Evolutionary conservation across 2,888 invertebrate species (phyloP).

Genomic region (Pogonocherus hispidulus): DNA sequence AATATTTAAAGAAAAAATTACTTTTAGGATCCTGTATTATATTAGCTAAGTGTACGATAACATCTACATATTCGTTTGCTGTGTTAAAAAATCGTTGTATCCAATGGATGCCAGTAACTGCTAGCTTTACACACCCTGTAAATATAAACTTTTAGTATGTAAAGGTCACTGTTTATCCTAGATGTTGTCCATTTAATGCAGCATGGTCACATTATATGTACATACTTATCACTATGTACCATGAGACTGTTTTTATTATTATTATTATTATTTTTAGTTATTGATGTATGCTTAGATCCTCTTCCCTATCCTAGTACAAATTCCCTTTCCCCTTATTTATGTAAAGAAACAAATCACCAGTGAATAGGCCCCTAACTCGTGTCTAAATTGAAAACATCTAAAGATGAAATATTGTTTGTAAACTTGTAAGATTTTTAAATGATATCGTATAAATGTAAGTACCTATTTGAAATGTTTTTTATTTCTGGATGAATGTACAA

Average conservation of each 20-base stretch:
- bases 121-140: constrained; percentile 65
- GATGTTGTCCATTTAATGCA: constrained; percentile 64
- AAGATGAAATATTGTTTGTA: constrained; percentile 57
- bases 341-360: constrained; percentile 38
- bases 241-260: constrained; percentile 67
- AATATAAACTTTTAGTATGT: constrained; percentile 38
- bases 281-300: constrained; percentile 56
- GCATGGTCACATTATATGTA: constrained; percentile 62
- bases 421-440: constrained; percentile 57
- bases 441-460: constrained; percentile 65
- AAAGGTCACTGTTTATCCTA: constrained; percentile 62
- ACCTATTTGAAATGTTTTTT: constrained; percentile 65
- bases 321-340: constrained; percentile 44
- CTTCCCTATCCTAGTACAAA: constrained; percentile 58
- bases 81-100: constrained; percentile 57
- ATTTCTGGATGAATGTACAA: constrained; percentile 68
- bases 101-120: constrained; percentile 63
- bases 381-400: constrained; percentile 50
- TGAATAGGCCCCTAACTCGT: constrained; percentile 52
- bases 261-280: constrained; percentile 46
- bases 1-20: constrained; percentile 51
- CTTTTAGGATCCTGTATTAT: constrained; percentile 56
- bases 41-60: constrained; percentile 64
- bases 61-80: constrained; percentile 43
- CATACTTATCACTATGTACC: constrained; percentile 63